These are phyloP conservation scores for Laupala kohalensis DNA, from an alignment of 1,140 invertebrate genomes.

Conservation along the genomic window DNA sequence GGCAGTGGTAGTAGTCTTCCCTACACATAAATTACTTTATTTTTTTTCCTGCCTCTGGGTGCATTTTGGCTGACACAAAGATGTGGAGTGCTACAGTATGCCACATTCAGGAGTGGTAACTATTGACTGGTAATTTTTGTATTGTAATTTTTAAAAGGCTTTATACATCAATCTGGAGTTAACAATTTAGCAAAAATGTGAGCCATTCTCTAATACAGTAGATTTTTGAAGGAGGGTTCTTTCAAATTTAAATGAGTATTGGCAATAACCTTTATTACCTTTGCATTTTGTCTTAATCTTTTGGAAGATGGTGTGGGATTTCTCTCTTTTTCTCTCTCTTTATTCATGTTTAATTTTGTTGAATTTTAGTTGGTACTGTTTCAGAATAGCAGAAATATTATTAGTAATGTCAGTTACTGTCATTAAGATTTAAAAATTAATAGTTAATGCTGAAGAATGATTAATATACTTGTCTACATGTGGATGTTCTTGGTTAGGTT, in stretches of 20 bases:
- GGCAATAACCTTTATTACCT: background rate
- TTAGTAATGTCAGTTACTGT: too few relatives aligned
- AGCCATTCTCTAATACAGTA: background rate
- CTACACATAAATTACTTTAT: background rate
- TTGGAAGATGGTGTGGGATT: background rate
- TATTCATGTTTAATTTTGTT: background rate
- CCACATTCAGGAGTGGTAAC: slow-evolving; percentile 14
- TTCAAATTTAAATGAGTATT: background rate
- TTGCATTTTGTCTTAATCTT: background rate
- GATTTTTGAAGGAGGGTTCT: background rate
- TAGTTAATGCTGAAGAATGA: too few relatives aligned
- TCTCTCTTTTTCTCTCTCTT: background rate
- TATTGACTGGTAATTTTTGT: background rate
- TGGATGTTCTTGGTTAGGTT: too few relatives aligned
- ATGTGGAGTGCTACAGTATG: background rate
- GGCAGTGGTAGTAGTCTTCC: slow-evolving; percentile 3
- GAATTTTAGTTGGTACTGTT: background rate
- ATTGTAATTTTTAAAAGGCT: background rate
- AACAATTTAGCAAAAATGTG: background rate
- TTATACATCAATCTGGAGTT: background rate
- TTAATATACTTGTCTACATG: too few relatives aligned
- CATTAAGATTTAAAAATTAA: too few relatives aligned
- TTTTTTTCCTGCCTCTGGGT: background rate
- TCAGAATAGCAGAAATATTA: too few relatives aligned
- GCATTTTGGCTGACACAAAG: background rate